Evolutionary conservation across 2,797 vertebrate genomes (phyloP).

Genomic region (Onychomys arenicola): DNA sequence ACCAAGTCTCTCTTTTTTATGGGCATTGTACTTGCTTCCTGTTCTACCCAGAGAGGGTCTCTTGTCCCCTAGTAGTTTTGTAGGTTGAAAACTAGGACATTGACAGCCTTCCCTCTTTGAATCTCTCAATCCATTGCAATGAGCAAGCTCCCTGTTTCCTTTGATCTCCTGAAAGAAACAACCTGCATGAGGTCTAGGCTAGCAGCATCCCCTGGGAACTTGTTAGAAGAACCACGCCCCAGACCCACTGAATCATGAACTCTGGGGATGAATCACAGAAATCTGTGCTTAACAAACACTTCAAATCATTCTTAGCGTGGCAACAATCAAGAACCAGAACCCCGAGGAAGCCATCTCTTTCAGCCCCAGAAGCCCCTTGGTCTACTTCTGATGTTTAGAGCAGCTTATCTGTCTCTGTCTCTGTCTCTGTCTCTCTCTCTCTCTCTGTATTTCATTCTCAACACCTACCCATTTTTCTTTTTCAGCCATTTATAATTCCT

Average conservation of each 20-base stretch:
- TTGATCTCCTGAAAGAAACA: background rate
- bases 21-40: background rate
- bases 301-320: background rate
- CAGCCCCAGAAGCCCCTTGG: background rate
- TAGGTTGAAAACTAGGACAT: background rate
- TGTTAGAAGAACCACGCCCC: background rate
- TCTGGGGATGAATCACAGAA: background rate
- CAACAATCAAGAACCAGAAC: background rate
- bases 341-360: background rate
- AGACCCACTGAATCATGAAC: background rate
- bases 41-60: background rate
- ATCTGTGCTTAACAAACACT: background rate
- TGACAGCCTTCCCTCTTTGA: background rate
- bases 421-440: background rate
- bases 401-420: background rate
- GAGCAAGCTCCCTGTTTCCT: background rate
- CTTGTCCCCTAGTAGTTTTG: background rate
- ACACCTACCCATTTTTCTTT: background rate
- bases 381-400: background rate
- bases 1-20: background rate
- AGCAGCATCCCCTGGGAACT: background rate
- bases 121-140: background rate
- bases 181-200: background rate
- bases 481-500: constrained; percentile 15
- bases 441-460: constrained; percentile 33